These are phyloP conservation scores for Vollenhovia emeryi DNA, from an alignment of 1,140 invertebrate species.

Conservation along the genomic window DNA sequence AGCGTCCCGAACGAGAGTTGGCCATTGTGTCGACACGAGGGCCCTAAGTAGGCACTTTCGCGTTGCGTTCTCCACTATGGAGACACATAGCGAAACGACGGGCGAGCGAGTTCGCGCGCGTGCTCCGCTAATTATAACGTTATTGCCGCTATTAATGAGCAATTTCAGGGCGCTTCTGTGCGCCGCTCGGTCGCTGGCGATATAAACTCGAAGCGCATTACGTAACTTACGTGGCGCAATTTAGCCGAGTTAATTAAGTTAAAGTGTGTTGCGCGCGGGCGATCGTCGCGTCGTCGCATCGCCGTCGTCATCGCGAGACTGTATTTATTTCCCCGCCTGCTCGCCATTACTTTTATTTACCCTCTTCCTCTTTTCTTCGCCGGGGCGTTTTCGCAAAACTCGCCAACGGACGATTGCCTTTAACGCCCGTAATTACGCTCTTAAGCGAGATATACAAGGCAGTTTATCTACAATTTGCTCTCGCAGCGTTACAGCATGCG, in stretches of 20 bases:
- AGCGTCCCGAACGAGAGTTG: constrained; percentile 13
- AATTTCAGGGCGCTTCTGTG: constrained; percentile 69
- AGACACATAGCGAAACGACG: constrained; percentile 39
- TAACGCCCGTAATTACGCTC: constrained; percentile 6
- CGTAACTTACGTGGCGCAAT: constrained; percentile 72
- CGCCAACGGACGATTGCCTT: background rate
- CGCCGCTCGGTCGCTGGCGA: constrained; percentile 27
- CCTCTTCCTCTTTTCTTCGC: background rate
- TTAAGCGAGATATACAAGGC: constrained; percentile 3
- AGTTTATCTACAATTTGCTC: constrained; percentile 18
- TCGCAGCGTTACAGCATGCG: background rate
- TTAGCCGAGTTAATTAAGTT: constrained; percentile 72
- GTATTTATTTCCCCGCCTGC: constrained; percentile 16
- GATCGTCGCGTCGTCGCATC: constrained; percentile 6
- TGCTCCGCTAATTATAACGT: constrained; percentile 68
- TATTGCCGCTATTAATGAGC: constrained; percentile 74
- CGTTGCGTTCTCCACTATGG: constrained; percentile 6
- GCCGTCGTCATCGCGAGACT: background rate
- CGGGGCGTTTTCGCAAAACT: background rate
- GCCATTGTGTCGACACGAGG: constrained; percentile 9
- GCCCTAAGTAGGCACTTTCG: constrained; percentile 43
- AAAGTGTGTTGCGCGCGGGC: constrained; percentile 58
- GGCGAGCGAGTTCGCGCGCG: constrained; percentile 32
- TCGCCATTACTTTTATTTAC: background rate
- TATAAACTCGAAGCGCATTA: constrained; percentile 70